Conservation (phyloP, 2,888 invertebrate species). For the Drosophila mimica region DNA sequence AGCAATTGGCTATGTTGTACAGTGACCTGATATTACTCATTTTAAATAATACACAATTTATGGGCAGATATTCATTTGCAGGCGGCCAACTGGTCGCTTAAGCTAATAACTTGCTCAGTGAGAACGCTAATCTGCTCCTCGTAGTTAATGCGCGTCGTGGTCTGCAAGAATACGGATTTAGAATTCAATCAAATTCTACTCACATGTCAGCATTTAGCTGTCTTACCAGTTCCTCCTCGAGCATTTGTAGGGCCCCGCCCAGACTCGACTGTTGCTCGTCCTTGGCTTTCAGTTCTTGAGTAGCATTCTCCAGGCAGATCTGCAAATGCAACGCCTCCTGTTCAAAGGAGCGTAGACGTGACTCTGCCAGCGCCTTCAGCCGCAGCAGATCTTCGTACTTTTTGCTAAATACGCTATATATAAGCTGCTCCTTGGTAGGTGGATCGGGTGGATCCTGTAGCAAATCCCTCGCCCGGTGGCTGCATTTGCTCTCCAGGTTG, state of each 20-base stretch:
- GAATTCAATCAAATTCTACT: not conserved
- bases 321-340: constrained; percentile 85
- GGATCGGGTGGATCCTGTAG: constrained; percentile 67
- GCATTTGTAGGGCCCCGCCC: constrained; percentile 85
- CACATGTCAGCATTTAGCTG: not conserved
- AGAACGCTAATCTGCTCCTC: constrained; percentile 88
- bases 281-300: constrained; percentile 85
- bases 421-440: constrained; percentile 81
- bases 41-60: constrained; percentile 54
- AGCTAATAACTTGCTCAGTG: constrained; percentile 88
- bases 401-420: constrained; percentile 83
- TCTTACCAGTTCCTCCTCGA: constrained; percentile 89
- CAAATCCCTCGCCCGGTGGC: constrained; percentile 66
- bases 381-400: constrained; percentile 83
- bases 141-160: constrained; percentile 88
- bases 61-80: constrained; percentile 77
- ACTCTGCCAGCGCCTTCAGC: constrained; percentile 83
- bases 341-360: constrained; percentile 80
- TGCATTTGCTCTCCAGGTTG: constrained; percentile 60
- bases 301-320: constrained; percentile 86
- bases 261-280: constrained; percentile 86
- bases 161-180: constrained; percentile 58
- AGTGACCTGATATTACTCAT: constrained; percentile 24
- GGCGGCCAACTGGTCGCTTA: constrained; percentile 92
- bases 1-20: constrained; percentile 8